Base-by-base conservation (phyloP, 1,140 invertebrate genomes). In the Pararge aegeria region DNA sequence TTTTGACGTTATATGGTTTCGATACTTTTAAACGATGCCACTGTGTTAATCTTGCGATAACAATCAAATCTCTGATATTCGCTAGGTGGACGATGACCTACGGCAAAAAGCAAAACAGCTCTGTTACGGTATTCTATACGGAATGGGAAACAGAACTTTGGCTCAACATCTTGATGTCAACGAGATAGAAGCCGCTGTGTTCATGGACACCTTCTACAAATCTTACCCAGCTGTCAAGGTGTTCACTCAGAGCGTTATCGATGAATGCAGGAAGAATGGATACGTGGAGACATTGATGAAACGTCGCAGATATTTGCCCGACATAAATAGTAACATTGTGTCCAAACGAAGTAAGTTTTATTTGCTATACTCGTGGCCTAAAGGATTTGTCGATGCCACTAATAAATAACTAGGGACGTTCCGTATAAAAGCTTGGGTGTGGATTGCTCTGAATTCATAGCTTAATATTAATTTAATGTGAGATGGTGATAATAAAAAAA, bases 61-160 rank as follows among this genome's bases (percentile, higher is more conserved):
- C n/a, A n/a, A n/a, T n/a, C n/a, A n/a, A n/a, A n/a, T n/a, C 24
- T 24, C 24, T 24, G 24, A 4, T 29, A 27, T 46, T 21, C 16
- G 12, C 3, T 64, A 95, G 94, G 94, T 98, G 0, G 93, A 93
- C 13, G 92, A 94, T 46, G 91, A 93, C 53, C 90, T 96, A 66
- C 92, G 98, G 44, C 95, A 97, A 71, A 94, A 95, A 73, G 95
- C 97, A 0, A 99, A 99, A 87, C 94, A 98, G 90, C 93, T 99
- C 12, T 98, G 97, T 73, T 99, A 99, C 90, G 98, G 97, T 6
- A 97, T 99, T 67, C 95, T 99, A 48, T 99, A 99, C 86, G 98
- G 98, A n/a, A 99, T 99, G 93, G 97, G 98, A 9, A 91, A 93
- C 10, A 96, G 94, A 75, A 92, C 95, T 0, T 90, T 99, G n/a